Conservation (phyloP, 2,113 vertebrate genomes). For the Paramisgurnus dabryanus region DNA sequence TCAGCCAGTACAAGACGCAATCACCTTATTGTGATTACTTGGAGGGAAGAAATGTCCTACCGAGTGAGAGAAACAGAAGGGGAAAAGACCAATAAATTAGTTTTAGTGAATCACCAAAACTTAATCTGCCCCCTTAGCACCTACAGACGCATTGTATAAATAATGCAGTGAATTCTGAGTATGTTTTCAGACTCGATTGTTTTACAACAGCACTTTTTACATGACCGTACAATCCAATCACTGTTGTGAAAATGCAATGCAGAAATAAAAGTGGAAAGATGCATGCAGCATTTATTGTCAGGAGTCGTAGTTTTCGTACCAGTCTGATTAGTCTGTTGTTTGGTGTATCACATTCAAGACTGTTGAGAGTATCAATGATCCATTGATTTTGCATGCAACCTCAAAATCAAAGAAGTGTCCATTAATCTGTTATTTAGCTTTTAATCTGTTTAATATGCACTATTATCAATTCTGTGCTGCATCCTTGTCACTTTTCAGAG, state of each 20-base stretch:
- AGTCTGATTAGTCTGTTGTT: no score
- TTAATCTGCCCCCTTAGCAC: conserved; percentile 4
- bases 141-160: neutral
- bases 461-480: no score
- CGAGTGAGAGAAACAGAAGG: conserved; percentile 19
- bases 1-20: conserved; percentile 13
- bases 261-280: neutral
- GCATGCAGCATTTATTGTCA: neutral
- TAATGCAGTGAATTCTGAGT: conserved; percentile 13
- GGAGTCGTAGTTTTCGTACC: no score
- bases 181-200: neutral
- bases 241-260: neutral
- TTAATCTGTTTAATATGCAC: no score
- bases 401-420: no score
- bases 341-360: no score
- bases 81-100: conserved; percentile 20
- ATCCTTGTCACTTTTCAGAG: no score
- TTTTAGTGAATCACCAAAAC: conserved; percentile 34
- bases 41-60: conserved; percentile 44
- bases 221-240: neutral
- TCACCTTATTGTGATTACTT: conserved; percentile 39
- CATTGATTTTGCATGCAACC: no score
- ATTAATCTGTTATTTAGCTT: no score
- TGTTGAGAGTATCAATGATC: no score
- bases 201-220: neutral